Base-by-base conservation (phyloP, 2,888 invertebrate genomes). In the Marasmarcha lunaedactyla region DNA sequence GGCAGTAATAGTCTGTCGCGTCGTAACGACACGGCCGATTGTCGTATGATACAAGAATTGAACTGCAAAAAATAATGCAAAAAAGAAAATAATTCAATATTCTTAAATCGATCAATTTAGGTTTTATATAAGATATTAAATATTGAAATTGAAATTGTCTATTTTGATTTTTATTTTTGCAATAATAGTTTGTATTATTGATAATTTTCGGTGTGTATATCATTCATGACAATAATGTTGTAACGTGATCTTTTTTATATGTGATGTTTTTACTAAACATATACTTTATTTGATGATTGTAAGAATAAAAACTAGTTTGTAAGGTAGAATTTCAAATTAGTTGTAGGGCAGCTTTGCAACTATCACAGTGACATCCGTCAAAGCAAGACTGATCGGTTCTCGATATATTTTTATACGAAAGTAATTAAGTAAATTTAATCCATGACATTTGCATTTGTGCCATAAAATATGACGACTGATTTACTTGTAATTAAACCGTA, bases 301-400 rank as follows among this genome's bases (percentile, higher is more conserved):
- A 44, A 44, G 41, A 25, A 33, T 37, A 20, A 58, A 58, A 64
- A 7, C 20, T 20, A 20, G 20, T 20, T 20, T 20, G 20, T 20
- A 20, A 20, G 20, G 7, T 20, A 7, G 20, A 20, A 20, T 20
- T 69, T 65, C 59, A 63, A 65, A 67, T 58, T 62, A 61, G 56
- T 20, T 20, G 20, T 52, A 54, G 43, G 42, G 11, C 5, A 13
- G 9, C 3, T 9, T 13, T 14, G 33, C n/a, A 10, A 10, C 11
- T 12, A 7, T 46, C 46, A 48, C 46, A 48, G 48, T 38, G 41
- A 33, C 43, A 34, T 47, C 40, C 33, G 41, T 41, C 37, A 41
- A 37, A 37, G 42, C 40, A 40, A 47, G 44, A 40, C 35, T 42
- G 20, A 41, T 35, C 3, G 35, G 10, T 12, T 11, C 14, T 35